These are phyloP conservation scores for Drosophila neocordata DNA, from an alignment of 1,140 invertebrate genomes.

Conservation along the genomic window DNA sequence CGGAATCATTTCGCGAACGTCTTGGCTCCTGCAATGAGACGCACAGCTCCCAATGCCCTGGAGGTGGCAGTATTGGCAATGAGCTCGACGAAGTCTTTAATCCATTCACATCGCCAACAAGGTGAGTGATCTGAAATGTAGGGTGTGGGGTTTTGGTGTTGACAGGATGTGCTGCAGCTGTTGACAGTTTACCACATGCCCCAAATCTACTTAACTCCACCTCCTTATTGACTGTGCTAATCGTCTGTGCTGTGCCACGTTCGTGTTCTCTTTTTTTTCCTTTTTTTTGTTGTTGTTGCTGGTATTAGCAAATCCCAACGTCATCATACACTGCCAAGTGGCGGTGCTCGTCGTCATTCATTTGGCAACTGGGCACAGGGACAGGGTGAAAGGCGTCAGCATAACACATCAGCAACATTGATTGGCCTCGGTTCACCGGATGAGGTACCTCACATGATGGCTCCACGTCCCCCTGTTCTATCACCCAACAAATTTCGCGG, in stretches of 20 bases:
- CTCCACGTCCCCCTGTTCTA: slow-evolving; percentile 69
- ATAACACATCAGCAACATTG: slow-evolving; percentile 49
- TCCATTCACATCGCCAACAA: slow-evolving; percentile 61
- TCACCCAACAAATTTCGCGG: slow-evolving; percentile 80
- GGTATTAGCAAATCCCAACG: slow-evolving; percentile 62
- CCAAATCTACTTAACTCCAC: not conserved
- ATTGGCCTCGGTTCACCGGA: slow-evolving; percentile 68
- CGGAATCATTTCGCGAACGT: slow-evolving; percentile 77
- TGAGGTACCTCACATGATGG: slow-evolving; percentile 81
- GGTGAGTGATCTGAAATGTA: slow-evolving; percentile 57
- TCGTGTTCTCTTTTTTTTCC: not conserved
- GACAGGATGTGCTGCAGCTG: slow-evolving; percentile 76
- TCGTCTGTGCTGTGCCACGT: slow-evolving; percentile 42
- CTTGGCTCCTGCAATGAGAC: slow-evolving; percentile 78
- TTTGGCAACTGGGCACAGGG: slow-evolving; percentile 77
- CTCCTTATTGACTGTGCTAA: slow-evolving; percentile 63
- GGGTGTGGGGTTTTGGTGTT: slow-evolving; percentile 8
- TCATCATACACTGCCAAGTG: slow-evolving; percentile 75
- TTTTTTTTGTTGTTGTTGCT: slow-evolving; percentile 26
- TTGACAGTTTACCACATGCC: slow-evolving; percentile 68
- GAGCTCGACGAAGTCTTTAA: slow-evolving; percentile 77
- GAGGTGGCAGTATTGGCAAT: slow-evolving; percentile 26
- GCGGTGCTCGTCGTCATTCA: slow-evolving; percentile 76
- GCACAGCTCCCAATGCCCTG: slow-evolving; percentile 69
- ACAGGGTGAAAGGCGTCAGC: slow-evolving; percentile 46